Conservation (phyloP, 2,113 vertebrate species). For the Nasalis larvatus region DNA sequence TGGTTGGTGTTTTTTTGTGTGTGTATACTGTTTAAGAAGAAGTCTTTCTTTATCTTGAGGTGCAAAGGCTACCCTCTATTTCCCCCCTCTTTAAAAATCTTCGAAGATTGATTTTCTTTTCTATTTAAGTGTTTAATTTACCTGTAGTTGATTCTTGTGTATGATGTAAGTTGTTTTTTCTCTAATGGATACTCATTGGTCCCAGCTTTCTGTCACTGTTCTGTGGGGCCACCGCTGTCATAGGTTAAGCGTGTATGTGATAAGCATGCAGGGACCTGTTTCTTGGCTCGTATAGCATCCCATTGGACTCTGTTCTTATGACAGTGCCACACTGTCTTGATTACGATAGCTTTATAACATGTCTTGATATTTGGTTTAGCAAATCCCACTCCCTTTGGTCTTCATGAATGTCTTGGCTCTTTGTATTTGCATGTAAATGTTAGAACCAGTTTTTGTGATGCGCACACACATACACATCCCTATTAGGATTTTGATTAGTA, state of each 20-base stretch:
- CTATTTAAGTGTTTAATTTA: not conserved
- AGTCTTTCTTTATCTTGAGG: conserved; percentile 1
- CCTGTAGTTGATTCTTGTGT: not conserved
- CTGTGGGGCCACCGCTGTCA: not conserved
- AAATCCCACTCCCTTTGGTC: not conserved
- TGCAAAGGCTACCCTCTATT: not conserved
- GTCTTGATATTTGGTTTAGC: not conserved
- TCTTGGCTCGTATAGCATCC: not conserved
- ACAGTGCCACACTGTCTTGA: not conserved
- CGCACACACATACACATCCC: not conserved
- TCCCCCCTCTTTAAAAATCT: not conserved
- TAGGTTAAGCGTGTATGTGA: not conserved
- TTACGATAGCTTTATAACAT: not conserved
- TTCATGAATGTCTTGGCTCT: not conserved
- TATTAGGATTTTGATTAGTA: not conserved
- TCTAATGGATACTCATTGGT: not conserved
- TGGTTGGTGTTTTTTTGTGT: not conserved
- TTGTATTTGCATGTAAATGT: conserved; percentile 13
- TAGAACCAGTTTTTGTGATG: not conserved
- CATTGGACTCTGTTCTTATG: not conserved
- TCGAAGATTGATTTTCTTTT: not conserved
- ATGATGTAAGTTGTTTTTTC: not conserved
- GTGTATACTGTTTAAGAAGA: not conserved
- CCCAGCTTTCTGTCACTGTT: not conserved
- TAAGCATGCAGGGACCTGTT: not conserved